phyloP scores from a whole-genome alignment of 2,113 vertebrate genomes.

The Percopsis transmontana region DNA sequence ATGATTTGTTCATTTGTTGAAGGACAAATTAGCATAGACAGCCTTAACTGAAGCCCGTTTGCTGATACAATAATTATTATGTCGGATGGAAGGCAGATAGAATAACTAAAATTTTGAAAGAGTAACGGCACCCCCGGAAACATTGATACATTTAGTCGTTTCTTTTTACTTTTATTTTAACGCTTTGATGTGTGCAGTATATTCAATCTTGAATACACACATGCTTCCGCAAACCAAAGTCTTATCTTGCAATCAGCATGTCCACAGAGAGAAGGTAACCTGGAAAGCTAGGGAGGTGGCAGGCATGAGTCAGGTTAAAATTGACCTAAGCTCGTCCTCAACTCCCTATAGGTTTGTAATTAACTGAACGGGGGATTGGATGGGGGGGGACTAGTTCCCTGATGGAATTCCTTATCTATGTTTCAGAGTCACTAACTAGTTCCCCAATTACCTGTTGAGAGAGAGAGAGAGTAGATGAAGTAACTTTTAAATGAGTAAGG shows the following conservation, averaged over 20 bases:
- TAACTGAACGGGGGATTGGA: constrained; percentile 58
- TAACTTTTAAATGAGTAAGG: constrained; percentile 59
- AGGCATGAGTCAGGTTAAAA: constrained; percentile 34
- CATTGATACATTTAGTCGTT: neutral
- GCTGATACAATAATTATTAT: constrained; percentile 10
- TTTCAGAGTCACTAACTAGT: constrained; percentile 44
- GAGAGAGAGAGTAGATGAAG: constrained; percentile 24
- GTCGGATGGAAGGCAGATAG: constrained; percentile 3
- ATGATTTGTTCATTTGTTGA: too few relatives aligned
- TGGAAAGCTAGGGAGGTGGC: constrained; percentile 20
- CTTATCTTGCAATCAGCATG: neutral
- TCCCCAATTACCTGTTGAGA: constrained; percentile 60
- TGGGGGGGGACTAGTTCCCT: constrained; percentile 23
- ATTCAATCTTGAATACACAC: neutral
- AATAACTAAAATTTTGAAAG: constrained; percentile 3
- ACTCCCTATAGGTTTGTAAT: constrained; percentile 46
- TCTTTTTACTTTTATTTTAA: neutral
- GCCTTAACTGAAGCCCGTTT: constrained; percentile 13
- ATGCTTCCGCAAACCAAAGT: neutral
- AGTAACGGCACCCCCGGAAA: neutral
- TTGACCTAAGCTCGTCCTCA: constrained; percentile 41
- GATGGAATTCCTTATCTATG: constrained; percentile 9
- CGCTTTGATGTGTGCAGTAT: neutral
- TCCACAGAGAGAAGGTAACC: constrained; percentile 9
- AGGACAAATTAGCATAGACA: too few relatives aligned